Conservation (phyloP, 2,888 invertebrate genomes). For the Hydrotaea diabolus region DNA sequence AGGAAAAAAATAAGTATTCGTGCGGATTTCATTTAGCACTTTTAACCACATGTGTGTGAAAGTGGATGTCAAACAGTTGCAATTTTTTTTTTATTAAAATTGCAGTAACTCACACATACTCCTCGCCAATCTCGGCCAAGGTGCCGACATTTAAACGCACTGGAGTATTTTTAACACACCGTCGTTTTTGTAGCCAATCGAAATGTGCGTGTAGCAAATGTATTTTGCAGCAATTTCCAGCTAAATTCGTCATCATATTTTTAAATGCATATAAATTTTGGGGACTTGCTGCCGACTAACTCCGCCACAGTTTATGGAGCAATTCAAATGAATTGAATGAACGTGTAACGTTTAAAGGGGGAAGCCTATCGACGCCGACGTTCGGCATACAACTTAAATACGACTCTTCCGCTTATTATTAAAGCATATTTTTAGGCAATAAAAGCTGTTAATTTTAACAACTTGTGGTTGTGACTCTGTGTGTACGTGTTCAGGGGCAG, state of each 20-base stretch:
- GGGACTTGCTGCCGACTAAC: background rate
- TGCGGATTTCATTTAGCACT: no score
- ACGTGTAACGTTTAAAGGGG: background rate
- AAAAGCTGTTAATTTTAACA: conserved; percentile 29
- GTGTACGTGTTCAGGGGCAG: background rate
- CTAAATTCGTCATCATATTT: background rate
- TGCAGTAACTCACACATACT: no score
- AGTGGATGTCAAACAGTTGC: no score
- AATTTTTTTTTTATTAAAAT: no score
- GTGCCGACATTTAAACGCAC: no score
- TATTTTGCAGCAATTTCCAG: no score
- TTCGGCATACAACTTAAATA: conserved; percentile 12
- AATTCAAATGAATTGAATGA: background rate
- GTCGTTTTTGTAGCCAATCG: no score
- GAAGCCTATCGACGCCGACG: background rate
- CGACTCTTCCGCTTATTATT: background rate
- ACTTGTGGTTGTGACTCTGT: background rate
- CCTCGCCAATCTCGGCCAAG: no score
- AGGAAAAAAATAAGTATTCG: no score
- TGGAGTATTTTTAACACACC: no score
- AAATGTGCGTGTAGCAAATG: no score
- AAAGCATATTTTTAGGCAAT: conserved; percentile 43
- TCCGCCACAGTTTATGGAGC: background rate
- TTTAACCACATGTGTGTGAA: no score
- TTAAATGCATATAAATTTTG: background rate